Percentiles rank a stretch among this genome's conserved stretches.
Conservation (phyloP, 2,888 invertebrate species). For the Cenopis cana region DNA sequence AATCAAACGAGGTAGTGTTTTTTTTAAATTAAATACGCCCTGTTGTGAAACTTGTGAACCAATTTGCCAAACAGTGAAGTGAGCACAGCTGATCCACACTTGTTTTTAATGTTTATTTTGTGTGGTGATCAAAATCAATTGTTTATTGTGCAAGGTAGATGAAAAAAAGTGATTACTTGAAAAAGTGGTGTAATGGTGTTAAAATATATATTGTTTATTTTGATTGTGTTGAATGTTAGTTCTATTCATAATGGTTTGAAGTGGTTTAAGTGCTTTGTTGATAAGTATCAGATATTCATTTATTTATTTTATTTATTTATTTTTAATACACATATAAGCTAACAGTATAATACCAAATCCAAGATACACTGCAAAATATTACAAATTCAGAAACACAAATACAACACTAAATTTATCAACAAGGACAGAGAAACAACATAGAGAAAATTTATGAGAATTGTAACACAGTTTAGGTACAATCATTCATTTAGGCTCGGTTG, state of each 20-base stretch:
- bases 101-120: conserved; percentile 11
- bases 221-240: conserved; percentile 27
- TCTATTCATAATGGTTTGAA: conserved; percentile 27
- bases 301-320: too few species aligned
- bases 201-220: conserved; percentile 10
- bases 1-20: conserved; percentile 76
- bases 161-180: conserved; percentile 6
- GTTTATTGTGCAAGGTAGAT: neutral
- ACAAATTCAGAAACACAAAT: too few species aligned
- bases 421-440: too few species aligned
- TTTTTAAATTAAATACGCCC: conserved; percentile 49
- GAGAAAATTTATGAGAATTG: too few species aligned
- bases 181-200: conserved; percentile 2
- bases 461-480: too few species aligned
- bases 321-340: too few species aligned
- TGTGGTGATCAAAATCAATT: conserved; percentile 14
- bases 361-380: too few species aligned
- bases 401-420: too few species aligned
- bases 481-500: too few species aligned
- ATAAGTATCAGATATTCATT: conserved; percentile 28
- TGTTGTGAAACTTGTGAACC: neutral
- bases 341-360: too few species aligned
- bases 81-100: conserved; percentile 34
- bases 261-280: conserved; percentile 40
- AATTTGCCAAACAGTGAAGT: conserved; percentile 24